These are phyloP conservation scores for Cebidichthys violaceus DNA, from an alignment of 2,113 vertebrate genomes.

Conservation along the genomic window DNA sequence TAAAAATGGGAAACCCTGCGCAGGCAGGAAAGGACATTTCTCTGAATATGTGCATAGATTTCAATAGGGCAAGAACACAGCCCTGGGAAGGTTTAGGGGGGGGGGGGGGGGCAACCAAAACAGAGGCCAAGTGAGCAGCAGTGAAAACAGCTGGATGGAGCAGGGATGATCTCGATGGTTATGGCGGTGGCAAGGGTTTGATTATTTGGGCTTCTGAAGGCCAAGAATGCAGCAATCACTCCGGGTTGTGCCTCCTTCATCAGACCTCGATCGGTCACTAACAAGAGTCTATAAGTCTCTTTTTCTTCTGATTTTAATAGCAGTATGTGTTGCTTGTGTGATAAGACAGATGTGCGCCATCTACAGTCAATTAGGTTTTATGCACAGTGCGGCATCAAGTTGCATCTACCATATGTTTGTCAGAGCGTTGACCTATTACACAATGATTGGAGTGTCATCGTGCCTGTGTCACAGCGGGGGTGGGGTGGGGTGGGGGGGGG, in stretches of 20 bases:
- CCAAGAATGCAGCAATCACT: not conserved
- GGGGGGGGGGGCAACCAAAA: constrained; percentile 9
- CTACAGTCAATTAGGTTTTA: constrained; percentile 26
- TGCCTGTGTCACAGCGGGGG: constrained; percentile 4
- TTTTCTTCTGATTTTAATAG: not conserved
- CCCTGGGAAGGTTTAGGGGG: constrained; percentile 23
- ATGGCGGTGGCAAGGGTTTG: not conserved
- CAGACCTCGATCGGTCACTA: not conserved
- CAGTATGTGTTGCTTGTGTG: not conserved
- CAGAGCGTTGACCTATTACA: not conserved
- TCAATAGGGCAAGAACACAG: constrained; percentile 17
- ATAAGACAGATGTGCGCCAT: constrained; percentile 3
- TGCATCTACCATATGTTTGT: constrained; percentile 36
- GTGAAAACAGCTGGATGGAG: constrained; percentile 21
- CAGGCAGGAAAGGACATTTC: constrained; percentile 62
- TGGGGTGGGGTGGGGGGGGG: not conserved
- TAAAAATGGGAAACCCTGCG: constrained; percentile 55
- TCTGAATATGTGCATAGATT: constrained; percentile 52
- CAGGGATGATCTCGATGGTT: not conserved
- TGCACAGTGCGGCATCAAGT: not conserved
- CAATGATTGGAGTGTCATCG: constrained; percentile 16
- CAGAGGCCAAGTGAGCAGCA: constrained; percentile 12
- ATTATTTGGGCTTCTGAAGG: not conserved
- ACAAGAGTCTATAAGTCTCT: not conserved
- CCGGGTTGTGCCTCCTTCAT: not conserved